phyloP scores from a whole-genome alignment of 2,113 vertebrate species.

The Pollimyrus isidori region DNA sequence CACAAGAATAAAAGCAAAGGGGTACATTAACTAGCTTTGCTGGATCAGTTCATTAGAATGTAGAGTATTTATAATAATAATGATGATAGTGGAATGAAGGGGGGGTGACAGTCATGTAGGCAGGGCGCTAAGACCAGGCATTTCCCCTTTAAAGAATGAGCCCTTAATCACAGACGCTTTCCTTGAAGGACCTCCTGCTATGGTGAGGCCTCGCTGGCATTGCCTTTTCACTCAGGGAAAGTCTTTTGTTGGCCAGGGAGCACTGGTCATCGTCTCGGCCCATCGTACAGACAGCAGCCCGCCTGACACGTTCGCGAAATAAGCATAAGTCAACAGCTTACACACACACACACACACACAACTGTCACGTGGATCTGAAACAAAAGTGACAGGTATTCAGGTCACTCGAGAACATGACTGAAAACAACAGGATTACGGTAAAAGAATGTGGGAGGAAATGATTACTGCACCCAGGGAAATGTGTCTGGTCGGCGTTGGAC shows the following conservation, averaged over 20 bases:
- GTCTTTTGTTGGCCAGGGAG: background rate
- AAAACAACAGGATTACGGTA: background rate
- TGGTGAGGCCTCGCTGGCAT: background rate
- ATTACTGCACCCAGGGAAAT: slow-evolving; percentile 31
- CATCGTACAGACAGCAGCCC: background rate
- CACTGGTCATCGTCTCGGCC: background rate
- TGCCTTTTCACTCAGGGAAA: background rate
- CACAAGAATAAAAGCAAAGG: background rate
- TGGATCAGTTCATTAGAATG: background rate
- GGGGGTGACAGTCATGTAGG: background rate
- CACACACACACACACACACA: background rate
- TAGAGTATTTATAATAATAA: background rate
- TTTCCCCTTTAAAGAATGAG: background rate
- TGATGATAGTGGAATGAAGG: background rate
- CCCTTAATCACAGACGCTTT: background rate
- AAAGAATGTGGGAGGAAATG: slow-evolving; percentile 24
- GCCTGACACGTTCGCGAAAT: background rate
- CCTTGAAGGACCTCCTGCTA: background rate
- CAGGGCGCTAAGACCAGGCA: background rate
- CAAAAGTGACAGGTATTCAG: background rate
- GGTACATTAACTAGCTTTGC: background rate
- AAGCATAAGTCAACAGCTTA: background rate
- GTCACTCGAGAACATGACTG: background rate
- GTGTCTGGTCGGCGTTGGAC: background rate
- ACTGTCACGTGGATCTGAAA: background rate